phyloP scores from a whole-genome alignment of 92 coral and sea anemone genomes.

The Palythoa caribaeorum region DNA sequence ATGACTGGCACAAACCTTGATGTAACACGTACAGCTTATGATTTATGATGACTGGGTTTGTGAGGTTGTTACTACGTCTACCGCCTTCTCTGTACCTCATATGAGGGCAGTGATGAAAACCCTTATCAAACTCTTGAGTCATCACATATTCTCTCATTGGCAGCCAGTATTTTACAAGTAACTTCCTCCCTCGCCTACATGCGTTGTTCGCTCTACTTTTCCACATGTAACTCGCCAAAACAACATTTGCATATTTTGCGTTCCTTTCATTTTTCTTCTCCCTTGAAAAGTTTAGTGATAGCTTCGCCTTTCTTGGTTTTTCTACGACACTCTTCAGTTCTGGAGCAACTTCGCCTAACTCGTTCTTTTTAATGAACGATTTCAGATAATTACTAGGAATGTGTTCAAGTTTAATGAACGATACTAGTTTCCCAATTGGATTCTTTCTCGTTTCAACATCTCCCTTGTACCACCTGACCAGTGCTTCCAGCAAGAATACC shows the following conservation, averaged over 20 bases:
- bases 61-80: neutral
- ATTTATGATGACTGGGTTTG: slow-evolving; percentile 2
- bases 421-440: neutral
- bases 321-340: slow-evolving; percentile 6
- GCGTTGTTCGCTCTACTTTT: neutral
- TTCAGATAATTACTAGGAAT: slow-evolving; percentile 13
- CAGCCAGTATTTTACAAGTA: slow-evolving; percentile 30
- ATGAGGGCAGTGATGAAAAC: slow-evolving; percentile 7
- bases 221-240: slow-evolving; percentile 22
- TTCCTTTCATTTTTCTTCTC: slow-evolving; percentile 11
- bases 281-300: neutral
- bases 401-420: slow-evolving; percentile 15
- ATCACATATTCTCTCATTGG: neutral
- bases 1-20: neutral
- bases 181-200: neutral
- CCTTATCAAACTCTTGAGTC: neutral
- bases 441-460: slow-evolving; percentile 2
- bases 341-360: slow-evolving; percentile 11
- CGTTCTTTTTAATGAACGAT: neutral
- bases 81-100: neutral
- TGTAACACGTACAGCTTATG: slow-evolving; percentile 8
- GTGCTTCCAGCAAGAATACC: slow-evolving; percentile 24
- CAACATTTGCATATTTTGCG: slow-evolving; percentile 17
- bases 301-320: neutral
- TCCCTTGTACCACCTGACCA: slow-evolving; percentile 29